Conservation (phyloP, 2,888 invertebrate species). For the Orthosia gothica region DNA sequence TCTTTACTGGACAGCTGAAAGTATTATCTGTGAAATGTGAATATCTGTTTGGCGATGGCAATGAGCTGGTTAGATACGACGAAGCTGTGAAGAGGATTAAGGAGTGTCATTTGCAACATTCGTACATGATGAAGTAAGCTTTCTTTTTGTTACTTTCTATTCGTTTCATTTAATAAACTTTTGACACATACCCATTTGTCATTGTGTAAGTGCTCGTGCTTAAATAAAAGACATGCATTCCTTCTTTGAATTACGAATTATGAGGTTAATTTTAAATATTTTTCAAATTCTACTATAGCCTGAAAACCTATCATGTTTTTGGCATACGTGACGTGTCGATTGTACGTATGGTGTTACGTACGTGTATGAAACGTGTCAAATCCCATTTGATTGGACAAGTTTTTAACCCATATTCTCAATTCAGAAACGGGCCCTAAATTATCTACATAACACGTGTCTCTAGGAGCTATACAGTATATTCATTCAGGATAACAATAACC, state of each 20-base stretch:
- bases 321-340: too few relatives aligned
- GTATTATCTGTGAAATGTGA: constrained; percentile 79
- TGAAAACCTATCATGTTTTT: too few relatives aligned
- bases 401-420: neutral
- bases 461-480: too few relatives aligned
- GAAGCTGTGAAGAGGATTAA: constrained; percentile 75
- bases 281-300: too few relatives aligned
- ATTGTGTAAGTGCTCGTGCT: neutral
- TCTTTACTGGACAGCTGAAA: constrained; percentile 85
- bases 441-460: too few relatives aligned
- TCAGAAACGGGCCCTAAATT: neutral
- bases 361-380: too few relatives aligned
- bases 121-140: constrained; percentile 79
- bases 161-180: too few relatives aligned
- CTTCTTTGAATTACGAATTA: too few relatives aligned
- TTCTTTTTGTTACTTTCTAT: constrained; percentile 8
- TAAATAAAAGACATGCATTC: too few relatives aligned
- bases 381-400: neutral
- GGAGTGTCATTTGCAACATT: constrained; percentile 81
- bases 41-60: constrained; percentile 75
- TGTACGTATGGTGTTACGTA: too few relatives aligned
- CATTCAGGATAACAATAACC: neutral
- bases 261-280: too few relatives aligned
- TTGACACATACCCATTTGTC: neutral
- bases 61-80: constrained; percentile 62